A percentile compares a stretch with the other conserved stretches of the same genome.
Evolutionary conservation across 2,113 vertebrate species (phyloP).

Genomic region (Nannobrachium achirus): DNA sequence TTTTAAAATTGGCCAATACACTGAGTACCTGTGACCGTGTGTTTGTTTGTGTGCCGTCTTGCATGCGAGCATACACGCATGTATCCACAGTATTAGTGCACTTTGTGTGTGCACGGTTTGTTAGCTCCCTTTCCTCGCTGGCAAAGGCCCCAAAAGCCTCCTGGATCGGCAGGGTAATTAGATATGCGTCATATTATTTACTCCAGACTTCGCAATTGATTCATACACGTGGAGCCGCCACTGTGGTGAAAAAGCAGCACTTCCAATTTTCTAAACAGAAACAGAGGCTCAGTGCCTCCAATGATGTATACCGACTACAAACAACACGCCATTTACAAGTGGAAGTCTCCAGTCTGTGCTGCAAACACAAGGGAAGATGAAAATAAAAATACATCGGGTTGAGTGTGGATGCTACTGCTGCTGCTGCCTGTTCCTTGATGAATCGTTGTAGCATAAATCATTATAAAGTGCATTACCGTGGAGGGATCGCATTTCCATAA

Average conservation of each 20-base stretch:
- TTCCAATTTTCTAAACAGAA: conserved; percentile 19
- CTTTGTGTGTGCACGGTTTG: conserved; percentile 21
- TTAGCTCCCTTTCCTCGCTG: conserved; percentile 53
- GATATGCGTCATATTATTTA: conserved; percentile 71
- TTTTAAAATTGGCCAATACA: conserved; percentile 72
- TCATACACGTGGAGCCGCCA: conserved; percentile 59
- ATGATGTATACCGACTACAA: conserved; percentile 2
- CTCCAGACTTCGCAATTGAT: conserved; percentile 69
- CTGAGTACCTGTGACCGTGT: conserved; percentile 47
- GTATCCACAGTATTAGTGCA: too few relatives aligned
- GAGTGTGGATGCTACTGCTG: conserved; percentile 36
- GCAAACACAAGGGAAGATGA: conserved; percentile 15
- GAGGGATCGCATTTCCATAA: conserved; percentile 71
- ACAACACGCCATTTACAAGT: conserved; percentile 26
- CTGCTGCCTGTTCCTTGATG: conserved; percentile 43
- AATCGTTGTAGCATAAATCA: conserved; percentile 69
- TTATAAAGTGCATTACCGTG: conserved; percentile 72
- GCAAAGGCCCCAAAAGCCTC: conserved; percentile 62
- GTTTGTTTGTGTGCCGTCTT: conserved; percentile 13
- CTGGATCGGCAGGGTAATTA: conserved; percentile 73
- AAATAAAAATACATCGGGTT: conserved; percentile 24
- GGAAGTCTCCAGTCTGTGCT: conserved; percentile 13
- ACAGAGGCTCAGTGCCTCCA: conserved; percentile 6
- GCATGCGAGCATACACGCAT: too few relatives aligned
- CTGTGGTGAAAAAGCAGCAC: conserved; percentile 28